Percentiles rank a stretch among this genome's conserved stretches.
Conservation (phyloP, 2,888 invertebrate species). For the Physocephala rufipes region DNA sequence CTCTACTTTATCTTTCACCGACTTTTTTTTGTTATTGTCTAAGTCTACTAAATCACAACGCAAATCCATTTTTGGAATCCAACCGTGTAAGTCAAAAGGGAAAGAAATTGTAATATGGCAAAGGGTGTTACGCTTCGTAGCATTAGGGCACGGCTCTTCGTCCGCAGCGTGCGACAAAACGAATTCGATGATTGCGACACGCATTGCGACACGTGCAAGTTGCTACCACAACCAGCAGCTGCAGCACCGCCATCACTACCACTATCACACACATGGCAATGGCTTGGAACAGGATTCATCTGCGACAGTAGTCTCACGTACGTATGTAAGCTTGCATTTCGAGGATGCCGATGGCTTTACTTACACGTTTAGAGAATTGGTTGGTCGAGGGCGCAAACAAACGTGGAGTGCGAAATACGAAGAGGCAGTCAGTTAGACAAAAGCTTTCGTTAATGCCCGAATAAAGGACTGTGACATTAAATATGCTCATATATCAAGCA, state of each 20-base stretch:
- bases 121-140: not conserved
- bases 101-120: not conserved
- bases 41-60: slow-evolving; percentile 34
- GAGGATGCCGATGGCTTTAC: not conserved
- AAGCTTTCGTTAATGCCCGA: no score
- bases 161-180: slow-evolving; percentile 4
- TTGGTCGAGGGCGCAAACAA: not conserved
- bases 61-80: slow-evolving; percentile 45
- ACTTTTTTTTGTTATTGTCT: not conserved
- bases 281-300: no score
- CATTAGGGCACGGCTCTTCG: not conserved
- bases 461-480: not conserved
- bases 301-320: no score
- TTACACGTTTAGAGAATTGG: slow-evolving; percentile 14
- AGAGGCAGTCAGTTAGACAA: no score
- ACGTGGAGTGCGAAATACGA: no score
- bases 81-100: not conserved
- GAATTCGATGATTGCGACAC: slow-evolving; percentile 18
- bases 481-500: slow-evolving; percentile 20
- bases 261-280: not conserved
- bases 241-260: slow-evolving; percentile 3
- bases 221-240: slow-evolving; percentile 1
- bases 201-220: slow-evolving; percentile 31
- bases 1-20: no score
- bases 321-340: no score